phyloP scores from a whole-genome alignment of 2,797 vertebrate genomes.

The Kryptolebias ocellatus region DNA sequence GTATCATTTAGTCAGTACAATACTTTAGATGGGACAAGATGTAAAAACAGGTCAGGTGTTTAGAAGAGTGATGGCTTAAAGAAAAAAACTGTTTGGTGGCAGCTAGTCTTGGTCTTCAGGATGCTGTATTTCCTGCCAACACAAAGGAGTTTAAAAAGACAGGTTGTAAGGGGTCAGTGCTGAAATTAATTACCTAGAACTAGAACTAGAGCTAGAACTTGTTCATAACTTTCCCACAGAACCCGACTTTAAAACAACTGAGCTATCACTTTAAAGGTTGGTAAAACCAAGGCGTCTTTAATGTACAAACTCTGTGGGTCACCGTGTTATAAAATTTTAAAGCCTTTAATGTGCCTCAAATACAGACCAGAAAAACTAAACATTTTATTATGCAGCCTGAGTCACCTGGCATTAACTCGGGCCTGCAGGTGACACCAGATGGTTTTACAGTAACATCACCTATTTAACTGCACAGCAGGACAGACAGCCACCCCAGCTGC shows the following conservation, averaged over 20 bases:
- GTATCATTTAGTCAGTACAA: too few relatives aligned
- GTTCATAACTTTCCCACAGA: background rate
- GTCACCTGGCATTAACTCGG: slow-evolving; percentile 4
- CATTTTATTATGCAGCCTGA: background rate
- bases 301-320: background rate
- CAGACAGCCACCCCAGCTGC: slow-evolving; percentile 52
- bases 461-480: slow-evolving; percentile 52
- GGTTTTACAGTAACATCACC: slow-evolving; percentile 46
- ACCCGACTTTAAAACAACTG: background rate
- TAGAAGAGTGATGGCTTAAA: too few relatives aligned
- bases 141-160: too few relatives aligned
- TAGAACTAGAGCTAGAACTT: too few relatives aligned
- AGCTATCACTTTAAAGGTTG: too few relatives aligned
- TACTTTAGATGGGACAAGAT: too few relatives aligned
- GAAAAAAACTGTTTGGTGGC: too few relatives aligned
- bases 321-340: background rate
- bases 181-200: too few relatives aligned
- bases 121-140: too few relatives aligned
- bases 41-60: too few relatives aligned
- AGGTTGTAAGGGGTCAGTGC: too few relatives aligned
- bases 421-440: slow-evolving; percentile 49
- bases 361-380: slow-evolving; percentile 1
- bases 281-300: background rate
- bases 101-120: too few relatives aligned
- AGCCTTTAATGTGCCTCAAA: background rate